Evolutionary conservation across 2,888 invertebrate genomes (phyloP).

Genomic region (Apamea anceps): DNA sequence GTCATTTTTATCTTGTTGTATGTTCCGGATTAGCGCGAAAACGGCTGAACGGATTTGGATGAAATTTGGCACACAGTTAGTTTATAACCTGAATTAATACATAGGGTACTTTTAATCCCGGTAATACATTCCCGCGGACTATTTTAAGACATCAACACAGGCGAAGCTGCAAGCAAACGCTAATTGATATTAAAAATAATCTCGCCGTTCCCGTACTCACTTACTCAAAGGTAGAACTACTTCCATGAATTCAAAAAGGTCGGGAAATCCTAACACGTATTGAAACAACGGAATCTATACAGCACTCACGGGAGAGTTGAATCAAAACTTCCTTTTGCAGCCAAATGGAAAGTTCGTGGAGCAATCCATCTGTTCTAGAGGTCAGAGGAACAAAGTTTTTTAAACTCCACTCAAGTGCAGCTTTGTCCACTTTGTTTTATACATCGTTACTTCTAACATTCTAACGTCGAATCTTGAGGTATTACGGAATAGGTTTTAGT

Average conservation of each 20-base stretch:
- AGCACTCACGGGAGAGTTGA: conserved; percentile 23
- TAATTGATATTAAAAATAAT: conserved; percentile 29
- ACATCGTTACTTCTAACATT: conserved; percentile 44
- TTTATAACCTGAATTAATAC: neutral
- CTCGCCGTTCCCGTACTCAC: neutral
- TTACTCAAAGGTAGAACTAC: neutral
- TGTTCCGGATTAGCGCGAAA: neutral
- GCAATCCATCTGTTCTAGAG: conserved; percentile 27
- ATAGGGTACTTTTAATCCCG: neutral
- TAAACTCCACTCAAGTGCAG: conserved; percentile 14
- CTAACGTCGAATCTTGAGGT: conserved; percentile 48
- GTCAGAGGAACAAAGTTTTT: conserved; percentile 35
- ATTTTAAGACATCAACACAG: no score
- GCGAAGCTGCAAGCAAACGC: neutral
- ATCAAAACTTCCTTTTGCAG: conserved; percentile 51
- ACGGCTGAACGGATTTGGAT: neutral
- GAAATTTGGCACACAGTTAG: neutral
- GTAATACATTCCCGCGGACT: no score
- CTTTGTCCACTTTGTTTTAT: conserved; percentile 45
- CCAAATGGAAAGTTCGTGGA: conserved; percentile 43
- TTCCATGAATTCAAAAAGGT: neutral
- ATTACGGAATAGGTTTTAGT: conserved; percentile 58
- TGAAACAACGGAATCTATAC: conserved; percentile 31
- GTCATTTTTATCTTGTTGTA: neutral
- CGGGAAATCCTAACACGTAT: conserved; percentile 5